Base-by-base conservation (phyloP, 2,888 invertebrate species). In the Agelastica alni region DNA sequence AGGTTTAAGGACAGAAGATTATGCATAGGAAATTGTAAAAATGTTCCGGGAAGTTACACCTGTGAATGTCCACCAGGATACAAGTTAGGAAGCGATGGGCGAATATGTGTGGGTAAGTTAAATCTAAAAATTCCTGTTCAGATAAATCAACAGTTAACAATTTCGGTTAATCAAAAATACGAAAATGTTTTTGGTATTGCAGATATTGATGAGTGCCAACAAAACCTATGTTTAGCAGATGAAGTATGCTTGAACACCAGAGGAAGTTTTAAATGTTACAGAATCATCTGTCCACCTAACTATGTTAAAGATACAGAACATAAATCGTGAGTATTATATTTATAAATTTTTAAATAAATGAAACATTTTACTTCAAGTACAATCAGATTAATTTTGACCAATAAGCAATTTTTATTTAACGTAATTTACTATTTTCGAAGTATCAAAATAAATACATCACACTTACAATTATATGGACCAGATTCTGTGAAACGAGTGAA, bases 241-340 rank as follows among this genome's bases (percentile, higher is more conserved):
- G 85, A 89, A 63, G 84, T 91, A 42, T 98, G 98, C 71, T 87
- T 95, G 64, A 98, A 98, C 76, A 92, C 89, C 1, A 81, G 93
- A 53, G 98, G 98, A 1, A 83, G 89, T 51, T 92, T 85, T 78
- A 88, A 92, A 68, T 98, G 97, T 72, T 91, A 93, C 65, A 81
- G 81, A 12, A 89, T 97, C 59, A 80, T 83, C 37, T 98, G 98
- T 73, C 96, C 96, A 0, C 71, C 81, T 0, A 92, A 93, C 41
- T 98, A 96, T 75, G 78, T 84, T 16, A 84, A 85, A 46, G 95
- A 96, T 66, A 75, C 79, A 0, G 81, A 83, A 46, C 86, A 88
- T 56, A 91, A 86, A 71, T 93, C 95, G 95, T 95, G 75, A 81
- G 85, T 80, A 54, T 18, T 18, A 14, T n/a, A n/a, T n/a, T n/a